Evolutionary conservation across 2,888 invertebrate species (phyloP).

Genomic region (Dryococelus australis): DNA sequence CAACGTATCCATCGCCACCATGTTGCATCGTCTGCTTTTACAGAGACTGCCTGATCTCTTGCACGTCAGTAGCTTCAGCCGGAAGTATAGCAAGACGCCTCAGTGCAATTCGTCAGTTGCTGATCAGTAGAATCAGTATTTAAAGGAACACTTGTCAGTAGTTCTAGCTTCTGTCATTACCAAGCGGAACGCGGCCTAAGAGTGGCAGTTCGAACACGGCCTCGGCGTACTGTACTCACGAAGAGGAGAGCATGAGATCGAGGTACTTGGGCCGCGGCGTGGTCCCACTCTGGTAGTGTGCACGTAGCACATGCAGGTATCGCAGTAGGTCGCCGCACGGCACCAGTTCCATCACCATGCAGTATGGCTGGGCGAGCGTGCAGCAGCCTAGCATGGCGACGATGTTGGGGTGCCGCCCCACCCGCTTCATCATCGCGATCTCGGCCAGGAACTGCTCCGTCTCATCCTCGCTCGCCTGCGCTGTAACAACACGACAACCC

Average conservation of each 20-base stretch:
- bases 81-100: too few species aligned
- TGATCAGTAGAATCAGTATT: too few species aligned
- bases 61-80: too few species aligned
- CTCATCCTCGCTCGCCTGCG: slow-evolving; percentile 55
- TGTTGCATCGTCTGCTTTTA: too few species aligned
- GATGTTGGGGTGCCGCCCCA: slow-evolving; percentile 79
- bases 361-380: slow-evolving; percentile 70
- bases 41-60: too few species aligned
- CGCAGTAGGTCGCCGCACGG: slow-evolving; percentile 77
- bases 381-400: slow-evolving; percentile 79
- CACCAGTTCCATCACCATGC: slow-evolving; percentile 81
- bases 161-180: too few species aligned
- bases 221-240: slow-evolving; percentile 31
- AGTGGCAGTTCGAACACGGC: too few species aligned
- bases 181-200: too few species aligned
- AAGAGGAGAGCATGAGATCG: slow-evolving; percentile 35
- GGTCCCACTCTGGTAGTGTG: slow-evolving; percentile 41
- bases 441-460: slow-evolving; percentile 76
- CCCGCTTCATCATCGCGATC: slow-evolving; percentile 78
- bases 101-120: too few species aligned
- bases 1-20: too few species aligned
- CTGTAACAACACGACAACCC: slow-evolving; percentile 47
- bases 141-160: too few species aligned
- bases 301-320: slow-evolving; percentile 58
- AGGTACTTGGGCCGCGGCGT: slow-evolving; percentile 37